A percentile compares a stretch with the other conserved stretches of the same genome.
Conservation (phyloP, 2,888 invertebrate species). For the Hemistola chrysoprasaria region DNA sequence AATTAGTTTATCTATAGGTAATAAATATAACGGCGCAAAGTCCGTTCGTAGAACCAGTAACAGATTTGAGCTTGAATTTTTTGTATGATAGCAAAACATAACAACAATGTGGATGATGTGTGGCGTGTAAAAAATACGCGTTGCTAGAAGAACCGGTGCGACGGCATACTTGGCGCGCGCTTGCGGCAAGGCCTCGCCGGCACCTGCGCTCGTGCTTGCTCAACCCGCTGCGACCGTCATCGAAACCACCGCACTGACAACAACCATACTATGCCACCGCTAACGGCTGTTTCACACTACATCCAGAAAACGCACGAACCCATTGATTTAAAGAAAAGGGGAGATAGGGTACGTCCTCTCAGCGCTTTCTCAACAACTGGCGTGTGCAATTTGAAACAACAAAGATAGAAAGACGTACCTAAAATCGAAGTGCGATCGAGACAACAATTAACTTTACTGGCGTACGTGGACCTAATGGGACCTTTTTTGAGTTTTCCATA, state of each 20-base stretch:
- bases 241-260: slow-evolving; percentile 31
- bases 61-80: slow-evolving; percentile 44
- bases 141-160: slow-evolving; percentile 79
- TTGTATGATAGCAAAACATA: slow-evolving; percentile 76
- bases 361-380: too few species aligned
- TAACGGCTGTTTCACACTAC: too few species aligned
- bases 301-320: too few species aligned
- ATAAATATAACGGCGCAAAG: slow-evolving; percentile 34
- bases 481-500: too few species aligned
- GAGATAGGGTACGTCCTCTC: too few species aligned
- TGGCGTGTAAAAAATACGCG: slow-evolving; percentile 77
- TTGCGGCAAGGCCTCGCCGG: slow-evolving; percentile 70
- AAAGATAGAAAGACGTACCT: too few species aligned
- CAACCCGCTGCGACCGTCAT: slow-evolving; percentile 3
- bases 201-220: slow-evolving; percentile 46
- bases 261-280: too few species aligned
- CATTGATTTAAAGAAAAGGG: too few species aligned
- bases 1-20: slow-evolving; percentile 34
- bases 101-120: slow-evolving; percentile 78
- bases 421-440: too few species aligned
- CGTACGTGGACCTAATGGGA: too few species aligned
- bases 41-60: slow-evolving; percentile 8
- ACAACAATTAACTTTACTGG: too few species aligned
- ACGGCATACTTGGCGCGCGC: slow-evolving; percentile 77
- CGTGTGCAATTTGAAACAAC: too few species aligned